Evolutionary conservation across 2,888 invertebrate species (phyloP), one percentile per base, ranked within the genome.

Genomic region (Nephrotoma appendiculata): DNA sequence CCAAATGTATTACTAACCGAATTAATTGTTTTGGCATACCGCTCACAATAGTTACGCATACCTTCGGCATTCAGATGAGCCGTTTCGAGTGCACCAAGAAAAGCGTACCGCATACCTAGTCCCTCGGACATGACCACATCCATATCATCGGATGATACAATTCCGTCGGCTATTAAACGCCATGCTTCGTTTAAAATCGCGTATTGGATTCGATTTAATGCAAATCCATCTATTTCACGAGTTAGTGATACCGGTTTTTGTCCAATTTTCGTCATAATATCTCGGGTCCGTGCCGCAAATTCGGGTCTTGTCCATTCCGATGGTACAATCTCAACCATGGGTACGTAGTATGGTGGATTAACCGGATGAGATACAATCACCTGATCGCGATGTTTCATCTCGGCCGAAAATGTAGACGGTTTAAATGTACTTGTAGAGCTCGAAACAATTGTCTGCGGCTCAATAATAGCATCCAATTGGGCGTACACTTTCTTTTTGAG

Each of bases 331-430:
- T 99, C 99, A 0, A 98, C 97, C 84, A 99, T 92, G 0, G 98
- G 98, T 41, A 98, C 97, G 90, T 98, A 98, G 91, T 98, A 98
- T 0, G 99, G 99, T 5, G 99, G 99, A 91, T 99, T 99, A 2
- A 98, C 97, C 91, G 98, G 99, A 92, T 99, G 98, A 0, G 97
- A 96, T 12, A 98, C 97, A 41, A 91, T 87, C 15, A 91, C 94
- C 91, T 94, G 94, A 43, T 92, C 91, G 88, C 92, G 93, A 90
- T 98, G 96, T 89, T 94, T 95, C 87, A 99, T 91, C 71, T 94
- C 94, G 88, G 96, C 96, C 41, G 97, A 96, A 89, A 99, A 96
- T 85, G 95, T 91, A 0, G 99, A 98, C 0, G 98, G 98, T 87
- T 97, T 92, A 88, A 98, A 97, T 1, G 98, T 98, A 86, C 98